Conservation (phyloP, 1,140 invertebrate species). For the Drosophila mauritiana region DNA sequence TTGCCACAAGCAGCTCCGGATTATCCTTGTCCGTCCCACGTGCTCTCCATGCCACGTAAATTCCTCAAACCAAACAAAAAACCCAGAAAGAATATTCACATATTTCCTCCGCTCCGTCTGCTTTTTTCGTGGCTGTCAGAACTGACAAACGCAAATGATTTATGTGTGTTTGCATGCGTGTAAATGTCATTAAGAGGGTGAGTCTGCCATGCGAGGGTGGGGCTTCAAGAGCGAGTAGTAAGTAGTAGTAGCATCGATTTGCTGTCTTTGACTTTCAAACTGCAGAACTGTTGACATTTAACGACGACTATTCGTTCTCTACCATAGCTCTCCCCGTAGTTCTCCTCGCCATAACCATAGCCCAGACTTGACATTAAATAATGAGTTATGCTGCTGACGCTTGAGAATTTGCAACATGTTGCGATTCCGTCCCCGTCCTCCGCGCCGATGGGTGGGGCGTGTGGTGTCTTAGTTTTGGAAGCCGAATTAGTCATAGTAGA, state of each 20-base stretch:
- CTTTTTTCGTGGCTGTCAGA: constrained; percentile 73
- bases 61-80: constrained; percentile 32
- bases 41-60: constrained; percentile 24
- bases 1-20: constrained; percentile 24
- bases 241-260: constrained; percentile 58
- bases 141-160: constrained; percentile 83
- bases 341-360: constrained; percentile 36
- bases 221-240: constrained; percentile 4
- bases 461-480: constrained; percentile 20
- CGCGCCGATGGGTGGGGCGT: constrained; percentile 15
- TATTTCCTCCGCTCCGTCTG: constrained; percentile 21
- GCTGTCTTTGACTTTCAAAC: constrained; percentile 70
- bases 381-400: constrained; percentile 78
- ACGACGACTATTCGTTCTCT: constrained; percentile 31
- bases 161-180: constrained; percentile 83
- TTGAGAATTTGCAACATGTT: constrained; percentile 78
- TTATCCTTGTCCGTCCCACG: constrained; percentile 48
- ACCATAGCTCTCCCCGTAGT: neutral
- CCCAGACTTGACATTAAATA: constrained; percentile 82
- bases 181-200: constrained; percentile 79
- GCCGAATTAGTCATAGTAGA: constrained; percentile 61
- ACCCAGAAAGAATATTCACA: constrained; percentile 38
- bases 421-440: neutral
- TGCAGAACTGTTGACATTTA: constrained; percentile 80
- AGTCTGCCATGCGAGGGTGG: constrained; percentile 20